phyloP scores from a whole-genome alignment of 2,797 vertebrate species.

The Benthosema pterotum region DNA sequence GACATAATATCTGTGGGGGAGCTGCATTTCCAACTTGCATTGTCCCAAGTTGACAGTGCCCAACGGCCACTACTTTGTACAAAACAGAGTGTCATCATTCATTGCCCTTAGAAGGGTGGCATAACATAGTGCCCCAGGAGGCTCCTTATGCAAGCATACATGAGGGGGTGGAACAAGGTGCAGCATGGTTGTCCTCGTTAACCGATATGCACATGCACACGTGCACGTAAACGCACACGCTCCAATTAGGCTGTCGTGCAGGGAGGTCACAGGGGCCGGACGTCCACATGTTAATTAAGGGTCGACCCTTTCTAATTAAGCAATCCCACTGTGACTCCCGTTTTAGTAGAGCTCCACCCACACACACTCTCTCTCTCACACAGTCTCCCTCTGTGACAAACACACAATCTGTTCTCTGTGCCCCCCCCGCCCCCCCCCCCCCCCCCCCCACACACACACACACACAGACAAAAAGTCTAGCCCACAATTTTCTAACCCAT shows the following conservation, averaged over 20 bases:
- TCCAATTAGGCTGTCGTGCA: neutral
- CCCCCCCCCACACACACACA: too few relatives aligned
- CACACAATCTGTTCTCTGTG: too few relatives aligned
- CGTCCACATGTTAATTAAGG: neutral
- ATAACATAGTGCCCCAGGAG: neutral
- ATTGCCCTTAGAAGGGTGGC: too few relatives aligned
- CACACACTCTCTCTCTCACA: neutral
- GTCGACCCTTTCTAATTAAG: constrained; percentile 16
- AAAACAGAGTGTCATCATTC: too few relatives aligned
- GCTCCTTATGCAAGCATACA: neutral
- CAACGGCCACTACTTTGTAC: too few relatives aligned
- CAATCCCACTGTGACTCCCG: constrained; percentile 8
- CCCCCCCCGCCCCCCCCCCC: too few relatives aligned
- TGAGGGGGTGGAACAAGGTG: neutral
- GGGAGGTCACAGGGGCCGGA: neutral
- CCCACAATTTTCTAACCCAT: too few relatives aligned
- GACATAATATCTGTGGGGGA: too few relatives aligned
- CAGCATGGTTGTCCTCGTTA: constrained; percentile 3
- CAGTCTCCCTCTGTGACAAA: neutral
- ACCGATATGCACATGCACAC: neutral
- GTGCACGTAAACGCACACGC: too few relatives aligned
- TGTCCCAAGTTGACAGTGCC: too few relatives aligned
- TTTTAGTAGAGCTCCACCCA: constrained; percentile 2
- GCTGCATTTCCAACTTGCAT: too few relatives aligned
- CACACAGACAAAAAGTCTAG: too few relatives aligned